Evolutionary conservation across 2,113 vertebrate genomes (phyloP), one percentile per base, ranked within the genome.

Genomic region (Lophura nycthemera): DNA sequence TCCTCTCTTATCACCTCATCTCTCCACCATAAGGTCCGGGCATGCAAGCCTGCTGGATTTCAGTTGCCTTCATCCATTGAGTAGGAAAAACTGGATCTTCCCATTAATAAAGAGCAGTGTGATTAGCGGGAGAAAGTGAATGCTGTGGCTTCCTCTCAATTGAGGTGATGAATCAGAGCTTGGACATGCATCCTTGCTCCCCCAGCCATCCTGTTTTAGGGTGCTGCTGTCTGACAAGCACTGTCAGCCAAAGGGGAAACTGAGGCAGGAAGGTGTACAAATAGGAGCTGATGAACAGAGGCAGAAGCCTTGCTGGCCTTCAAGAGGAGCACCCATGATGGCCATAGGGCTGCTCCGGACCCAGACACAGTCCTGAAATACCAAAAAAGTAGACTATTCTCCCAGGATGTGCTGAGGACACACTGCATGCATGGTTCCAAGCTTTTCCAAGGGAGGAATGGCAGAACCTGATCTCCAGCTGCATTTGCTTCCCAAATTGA

Each of bases 191-290:
- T 34, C 40, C 75, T 34, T 0, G 8, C 38, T 40, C 5, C 30
- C 45, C 30, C 0, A 17, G 22, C 0, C 2, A 13, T 54, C 56
- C 60, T 2, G 1, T 40, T 56, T 76, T 52, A 29, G n/a, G 34
- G 10, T 48, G 38, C 3, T 24, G 25, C 3, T 1, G 2, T 59
- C 67, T 40, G 0, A 0, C 13, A 21, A 43, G 34, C 3, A 10
- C 8, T 7, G 0, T 18, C 74, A 56, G 27, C 57, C 40, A 29
- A 13, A 19, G 69, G 73, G 79, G 73, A 93, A 70, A 83, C 45
- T 7, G 86, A 94, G 89, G 66, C 83, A 87, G 21, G 48, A 47
- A 91, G 54, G 20, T 36, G 13, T 8, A 6, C 18, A 14, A 2
- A 25, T 29, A 27, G 52, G 13, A 83, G 12, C 9, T 30, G n/a